A percentile compares a stretch with the other conserved stretches of the same genome.
Conservation (phyloP, 1,140 invertebrate genomes). For the Trachymyrmex septentrionalis region DNA sequence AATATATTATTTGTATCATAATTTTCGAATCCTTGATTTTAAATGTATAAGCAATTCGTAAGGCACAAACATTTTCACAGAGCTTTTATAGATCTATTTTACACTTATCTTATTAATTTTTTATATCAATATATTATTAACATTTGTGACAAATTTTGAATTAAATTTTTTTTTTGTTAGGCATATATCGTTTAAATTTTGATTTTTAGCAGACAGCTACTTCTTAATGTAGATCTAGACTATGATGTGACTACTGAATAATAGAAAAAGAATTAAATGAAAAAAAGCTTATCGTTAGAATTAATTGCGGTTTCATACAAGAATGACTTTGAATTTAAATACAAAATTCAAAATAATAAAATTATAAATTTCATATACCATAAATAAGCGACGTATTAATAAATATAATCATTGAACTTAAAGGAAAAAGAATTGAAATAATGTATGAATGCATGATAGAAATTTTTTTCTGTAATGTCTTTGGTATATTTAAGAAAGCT, state of each 20-base stretch:
- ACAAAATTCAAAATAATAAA: background rate
- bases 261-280: background rate
- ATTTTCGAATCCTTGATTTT: background rate
- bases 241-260: background rate
- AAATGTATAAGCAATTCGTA: background rate
- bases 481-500: background rate
- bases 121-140: background rate
- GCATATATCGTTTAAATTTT: background rate
- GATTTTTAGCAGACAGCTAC: background rate
- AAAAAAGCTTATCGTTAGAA: background rate
- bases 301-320: background rate
- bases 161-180: background rate
- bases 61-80: background rate
- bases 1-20: background rate
- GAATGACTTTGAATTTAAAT: background rate
- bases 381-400: background rate
- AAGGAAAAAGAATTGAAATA: background rate
- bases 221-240: background rate
- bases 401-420: background rate
- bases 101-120: background rate
- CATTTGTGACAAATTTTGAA: background rate
- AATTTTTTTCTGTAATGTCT: background rate
- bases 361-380: background rate
- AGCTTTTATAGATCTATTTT: background rate
- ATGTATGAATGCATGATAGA: background rate